These are phyloP conservation scores for Notodonta dromedarius DNA, from an alignment of 2,888 invertebrate species.

Conservation along the genomic window DNA sequence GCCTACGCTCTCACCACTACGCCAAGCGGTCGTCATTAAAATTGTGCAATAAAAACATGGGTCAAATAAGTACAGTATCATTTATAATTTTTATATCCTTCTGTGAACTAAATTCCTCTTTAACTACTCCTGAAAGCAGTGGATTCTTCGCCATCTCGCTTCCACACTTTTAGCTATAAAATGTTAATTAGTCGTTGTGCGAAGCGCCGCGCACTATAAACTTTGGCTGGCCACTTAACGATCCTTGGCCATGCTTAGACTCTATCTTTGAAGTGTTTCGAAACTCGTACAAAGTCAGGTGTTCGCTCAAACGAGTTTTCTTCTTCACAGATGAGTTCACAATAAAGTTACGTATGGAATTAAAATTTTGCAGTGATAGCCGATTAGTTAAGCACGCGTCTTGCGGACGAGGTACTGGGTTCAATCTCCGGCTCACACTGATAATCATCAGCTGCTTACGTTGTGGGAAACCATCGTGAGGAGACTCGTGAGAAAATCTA, in stretches of 20 bases:
- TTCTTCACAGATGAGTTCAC: neutral
- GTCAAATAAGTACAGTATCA: no score
- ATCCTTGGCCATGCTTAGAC: constrained; percentile 13
- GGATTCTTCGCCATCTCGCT: no score
- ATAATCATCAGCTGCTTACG: no score
- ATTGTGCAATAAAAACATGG: no score
- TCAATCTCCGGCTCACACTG: no score
- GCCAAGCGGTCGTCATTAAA: no score
- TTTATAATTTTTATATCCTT: neutral
- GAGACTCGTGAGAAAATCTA: no score
- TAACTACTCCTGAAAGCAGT: neutral
- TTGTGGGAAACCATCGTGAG: no score
- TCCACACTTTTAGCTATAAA: constrained; percentile 10
- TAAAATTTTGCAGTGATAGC: no score
- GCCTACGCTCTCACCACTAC: no score
- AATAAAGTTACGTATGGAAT: neutral
- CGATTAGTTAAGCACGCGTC: no score
- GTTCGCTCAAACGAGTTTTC: neutral
- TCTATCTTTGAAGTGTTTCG: neutral
- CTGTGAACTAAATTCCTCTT: neutral
- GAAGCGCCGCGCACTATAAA: constrained; percentile 16
- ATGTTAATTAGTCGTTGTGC: constrained; percentile 23
- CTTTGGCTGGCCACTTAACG: constrained; percentile 21
- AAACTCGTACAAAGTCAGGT: neutral
- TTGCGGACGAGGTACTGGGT: no score